Base-by-base conservation (phyloP, 1,140 invertebrate species). In the Lepidurus couesii region DNA sequence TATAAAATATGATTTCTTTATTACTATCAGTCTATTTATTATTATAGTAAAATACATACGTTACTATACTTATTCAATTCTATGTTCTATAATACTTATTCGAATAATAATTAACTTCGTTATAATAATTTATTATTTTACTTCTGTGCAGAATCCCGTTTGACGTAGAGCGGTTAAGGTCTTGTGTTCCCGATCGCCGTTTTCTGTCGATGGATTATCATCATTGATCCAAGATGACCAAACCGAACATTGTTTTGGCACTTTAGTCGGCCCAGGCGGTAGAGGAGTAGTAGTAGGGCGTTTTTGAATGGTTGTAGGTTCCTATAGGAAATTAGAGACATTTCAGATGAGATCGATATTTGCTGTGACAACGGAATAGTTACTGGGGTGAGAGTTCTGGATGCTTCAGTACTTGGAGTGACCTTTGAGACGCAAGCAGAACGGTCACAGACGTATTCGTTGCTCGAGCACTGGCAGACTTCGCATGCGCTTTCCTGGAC, bases 401-500 rank as follows among this genome's bases (percentile, higher is more conserved):
- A 11, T 11, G 45, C 53, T 47, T 77, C 34, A 9, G 16, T 21
- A 65, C 44, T 16, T 80, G 53, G 81, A 13, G 44, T 45, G 10
- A 77, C 44, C 42, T 79, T 84, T 45, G 77, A 81, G 3, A 73
- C 53, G 80, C 90, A 90, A 11, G 84, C 82, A 26, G 84, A 87
- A 79, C 84, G 84, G 83, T 89, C 89, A 83, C 91, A 92, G 76
- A 89, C 85, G 80, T 91, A 89, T n/a, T 86, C 87, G 84, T 94
- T 93, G 81, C 92, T 88, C 1, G 92, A 84, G 81, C 93, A 95
- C 81, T 93, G 92, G 81, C 93, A 94, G 21, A 88, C 86, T 82
- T 89, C 87, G 81, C 91, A 93, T 0, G 87, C 86, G 7, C 87
- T 87, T 75, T 88, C 87, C n/a, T 87, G 81, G 4, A 86, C 78